These are phyloP conservation scores for Tridacna crocea DNA, from an alignment of 2,888 invertebrate species.

Conservation along the genomic window DNA sequence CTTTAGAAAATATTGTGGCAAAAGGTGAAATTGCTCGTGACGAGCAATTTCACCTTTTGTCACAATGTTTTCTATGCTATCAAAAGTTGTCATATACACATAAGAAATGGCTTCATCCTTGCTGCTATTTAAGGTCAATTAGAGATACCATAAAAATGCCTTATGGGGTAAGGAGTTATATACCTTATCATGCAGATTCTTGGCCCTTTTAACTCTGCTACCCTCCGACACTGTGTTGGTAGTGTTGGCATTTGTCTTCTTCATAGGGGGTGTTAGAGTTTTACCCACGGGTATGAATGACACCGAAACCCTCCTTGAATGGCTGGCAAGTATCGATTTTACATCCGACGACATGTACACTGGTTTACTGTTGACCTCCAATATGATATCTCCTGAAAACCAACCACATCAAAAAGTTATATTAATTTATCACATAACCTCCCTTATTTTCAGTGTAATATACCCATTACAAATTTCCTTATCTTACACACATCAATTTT, in stretches of 20 bases:
- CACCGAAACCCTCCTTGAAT: conserved; percentile 71
- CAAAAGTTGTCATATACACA: too few relatives aligned
- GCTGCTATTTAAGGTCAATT: too few relatives aligned
- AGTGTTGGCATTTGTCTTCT: conserved; percentile 33
- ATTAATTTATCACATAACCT: not conserved
- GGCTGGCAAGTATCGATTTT: conserved; percentile 67
- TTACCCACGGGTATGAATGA: conserved; percentile 77
- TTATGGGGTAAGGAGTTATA: too few relatives aligned
- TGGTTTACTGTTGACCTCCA: conserved; percentile 77
- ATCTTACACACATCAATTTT: too few relatives aligned
- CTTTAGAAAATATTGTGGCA: too few relatives aligned
- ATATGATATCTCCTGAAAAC: conserved; percentile 76
- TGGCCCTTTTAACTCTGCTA: conserved; percentile 71
- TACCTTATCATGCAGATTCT: conserved; percentile 74
- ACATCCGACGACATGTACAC: conserved; percentile 68
- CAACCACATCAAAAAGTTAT: not conserved
- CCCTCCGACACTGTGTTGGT: conserved; percentile 48
- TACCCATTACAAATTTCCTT: too few relatives aligned
- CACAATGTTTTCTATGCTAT: too few relatives aligned
- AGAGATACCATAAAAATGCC: too few relatives aligned
- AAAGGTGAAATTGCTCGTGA: too few relatives aligned
- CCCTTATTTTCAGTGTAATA: too few relatives aligned
- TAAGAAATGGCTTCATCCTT: too few relatives aligned
- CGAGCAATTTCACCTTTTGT: too few relatives aligned
- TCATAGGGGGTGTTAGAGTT: conserved; percentile 15